Evolutionary conservation across 1,140 invertebrate species (phyloP), one percentile per base, ranked within the genome.

Genomic region (Zophobas morio): DNA sequence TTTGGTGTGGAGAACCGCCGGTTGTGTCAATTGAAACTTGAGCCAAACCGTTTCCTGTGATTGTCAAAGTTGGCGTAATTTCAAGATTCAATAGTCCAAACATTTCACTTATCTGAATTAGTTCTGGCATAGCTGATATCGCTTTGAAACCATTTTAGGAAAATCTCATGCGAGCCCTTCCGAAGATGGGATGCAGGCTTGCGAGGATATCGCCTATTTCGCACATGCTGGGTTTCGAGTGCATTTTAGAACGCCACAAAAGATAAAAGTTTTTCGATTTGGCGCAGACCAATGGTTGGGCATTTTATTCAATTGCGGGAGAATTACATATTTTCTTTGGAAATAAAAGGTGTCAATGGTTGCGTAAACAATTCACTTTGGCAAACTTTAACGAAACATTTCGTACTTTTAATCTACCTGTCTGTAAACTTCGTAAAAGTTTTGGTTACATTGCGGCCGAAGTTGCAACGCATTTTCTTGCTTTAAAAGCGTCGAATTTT

Each of bases 161-260:
- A 60, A 60, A 60, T 60, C 56, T 60, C 56, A 35, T 33, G 56
- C 35, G 56, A 35, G 56, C 36, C 32, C 32, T 60, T 60, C 37
- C n/a, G 6, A 39, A 32, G 35, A 60, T 60, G 35, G 56, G 33
- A 60, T 60, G 56, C 56, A 60, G 36, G 56, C 56, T 60, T 2
- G 56, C 56, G 56, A 37, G 36, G 32, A 60, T 60, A 60, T 60
- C 56, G 56, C 35, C 5, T 37, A 39, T 39, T 60, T 36, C 56
- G 20, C 56, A 60, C 56, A 60, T 39, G 56, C 56, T 35, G 35
- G 4, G n/a, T 20, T 60, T 35, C 1, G 6, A 60, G 34, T 60
- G 35, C 56, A 60, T 60, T 60, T 60, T 36, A 60, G 36, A 36
- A 60, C n/a, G 56, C 5, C 42, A 46, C 42, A 46, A 46, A 46